Evolutionary conservation across 2,888 invertebrate species (phyloP).

Genomic region (Catocala nupta): DNA sequence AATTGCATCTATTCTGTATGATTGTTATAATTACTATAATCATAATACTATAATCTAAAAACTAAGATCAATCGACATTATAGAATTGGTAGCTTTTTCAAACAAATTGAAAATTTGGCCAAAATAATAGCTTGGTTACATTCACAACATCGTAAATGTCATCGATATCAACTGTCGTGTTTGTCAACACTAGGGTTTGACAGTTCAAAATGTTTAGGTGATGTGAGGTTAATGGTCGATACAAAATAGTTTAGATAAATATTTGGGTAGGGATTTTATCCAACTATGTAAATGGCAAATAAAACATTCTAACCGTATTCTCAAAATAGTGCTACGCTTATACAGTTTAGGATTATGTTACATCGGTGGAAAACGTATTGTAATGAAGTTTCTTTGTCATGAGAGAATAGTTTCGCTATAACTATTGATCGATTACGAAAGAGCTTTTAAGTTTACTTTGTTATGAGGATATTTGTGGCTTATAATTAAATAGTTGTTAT

Average conservation of each 20-base stretch:
- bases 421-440: conserved; percentile 87
- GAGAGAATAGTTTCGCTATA: conserved; percentile 74
- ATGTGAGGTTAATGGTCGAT: conserved; percentile 77
- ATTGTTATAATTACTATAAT: too few species aligned
- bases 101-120: too few species aligned
- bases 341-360: conserved; percentile 38
- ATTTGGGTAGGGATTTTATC: conserved; percentile 65
- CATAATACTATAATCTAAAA: too few species aligned
- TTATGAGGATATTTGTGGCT: conserved; percentile 35
- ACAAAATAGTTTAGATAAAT: conserved; percentile 74
- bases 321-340: conserved; percentile 56
- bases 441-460: conserved; percentile 69
- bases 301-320: conserved; percentile 49
- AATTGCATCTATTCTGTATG: too few species aligned
- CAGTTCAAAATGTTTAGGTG: conserved; percentile 70
- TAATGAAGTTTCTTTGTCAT: conserved; percentile 81
- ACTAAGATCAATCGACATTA: too few species aligned
- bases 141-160: too few species aligned
- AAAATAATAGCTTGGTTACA: too few species aligned
- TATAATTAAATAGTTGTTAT: conserved; percentile 34
- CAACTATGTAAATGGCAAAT: conserved; percentile 62
- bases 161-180: neutral
- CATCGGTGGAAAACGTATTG: conserved; percentile 43
- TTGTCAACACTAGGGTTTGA: conserved; percentile 51
- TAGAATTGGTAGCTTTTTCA: too few species aligned